Evolutionary conservation across 2,888 invertebrate species (phyloP).

Genomic region (Nudaria mundana): DNA sequence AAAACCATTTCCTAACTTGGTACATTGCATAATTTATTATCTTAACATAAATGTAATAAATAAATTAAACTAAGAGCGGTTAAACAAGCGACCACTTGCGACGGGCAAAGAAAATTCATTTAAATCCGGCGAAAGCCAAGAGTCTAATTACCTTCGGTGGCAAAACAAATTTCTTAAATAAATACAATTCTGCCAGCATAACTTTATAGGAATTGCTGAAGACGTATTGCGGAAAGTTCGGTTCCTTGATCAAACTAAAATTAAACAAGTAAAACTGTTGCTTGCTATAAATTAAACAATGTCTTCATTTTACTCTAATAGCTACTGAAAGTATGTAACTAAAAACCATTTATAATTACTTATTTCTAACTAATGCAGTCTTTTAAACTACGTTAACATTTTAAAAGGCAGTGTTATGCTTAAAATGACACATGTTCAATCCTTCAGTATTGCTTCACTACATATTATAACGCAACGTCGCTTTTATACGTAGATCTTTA

Average conservation of each 20-base stretch:
- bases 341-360: constrained; percentile 6
- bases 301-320: background rate
- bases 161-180: constrained; percentile 34
- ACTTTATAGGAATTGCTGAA: constrained; percentile 26
- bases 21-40: constrained; percentile 41
- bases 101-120: constrained; percentile 34
- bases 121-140: constrained; percentile 33
- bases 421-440: background rate
- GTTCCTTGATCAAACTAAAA: constrained; percentile 18
- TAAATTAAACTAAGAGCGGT: constrained; percentile 36
- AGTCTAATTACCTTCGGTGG: constrained; percentile 37
- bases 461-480: too few species aligned
- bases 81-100: constrained; percentile 26
- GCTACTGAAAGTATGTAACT: background rate
- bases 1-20: too few species aligned
- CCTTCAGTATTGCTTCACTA: too few species aligned
- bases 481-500: too few species aligned
- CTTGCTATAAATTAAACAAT: constrained; percentile 8
- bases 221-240: constrained; percentile 19
- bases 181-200: constrained; percentile 27
- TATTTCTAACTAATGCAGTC: constrained; percentile 26
- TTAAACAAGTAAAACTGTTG: constrained; percentile 17
- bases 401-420: constrained; percentile 15
- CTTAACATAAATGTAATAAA: constrained; percentile 44
- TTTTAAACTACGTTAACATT: constrained; percentile 20